Base-by-base conservation (phyloP, 2,797 vertebrate genomes). In the Enteromius paludinosus region DNA sequence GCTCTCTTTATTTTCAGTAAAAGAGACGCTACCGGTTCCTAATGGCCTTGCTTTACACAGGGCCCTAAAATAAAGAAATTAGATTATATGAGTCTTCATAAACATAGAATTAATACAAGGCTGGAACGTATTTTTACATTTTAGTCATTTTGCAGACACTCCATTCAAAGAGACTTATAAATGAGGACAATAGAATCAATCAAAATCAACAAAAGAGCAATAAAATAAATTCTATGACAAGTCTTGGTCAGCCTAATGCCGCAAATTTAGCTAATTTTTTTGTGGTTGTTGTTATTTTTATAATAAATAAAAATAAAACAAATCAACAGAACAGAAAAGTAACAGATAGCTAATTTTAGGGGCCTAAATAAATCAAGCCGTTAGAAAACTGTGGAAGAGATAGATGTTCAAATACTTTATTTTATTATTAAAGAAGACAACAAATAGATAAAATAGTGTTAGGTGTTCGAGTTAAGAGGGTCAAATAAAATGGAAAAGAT, bases 1-100 rank as follows among this genome's bases (percentile, higher is more conserved):
- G n/a, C 8, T 64, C 7, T 85, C 79, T 76, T 17, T 59, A 78
- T 82, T 82, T 69, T 81, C 78, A 85, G 25, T 72, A 12, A 14
- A 47, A 11, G 41, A 28, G 9, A 49, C 61, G 41, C 68, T 71
- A 45, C 82, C 65, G 28, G 79, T 81, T 25, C 83, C 65, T 28
- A 84, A 68, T 5, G 28, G 35, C 18, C 77, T 64, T 62, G 74
- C 54, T 23, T 18, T 15, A 35, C 7, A 43, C 0, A 28, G 47
- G 30, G 65, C 3, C 45, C 87, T 87, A 10, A 30, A 69, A 79
- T 28, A 64, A 66, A 64, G 17, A 72, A 12, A 5, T 18, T 7
- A 73, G 15, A 15, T 66, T 0, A 3, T 86, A 89, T 82, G 45
- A 20, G 84, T 0, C 69, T 59, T 71, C 8, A 25, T 61, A 30